Evolutionary conservation across 2,888 invertebrate species (phyloP).

Genomic region (Tipula unca): DNA sequence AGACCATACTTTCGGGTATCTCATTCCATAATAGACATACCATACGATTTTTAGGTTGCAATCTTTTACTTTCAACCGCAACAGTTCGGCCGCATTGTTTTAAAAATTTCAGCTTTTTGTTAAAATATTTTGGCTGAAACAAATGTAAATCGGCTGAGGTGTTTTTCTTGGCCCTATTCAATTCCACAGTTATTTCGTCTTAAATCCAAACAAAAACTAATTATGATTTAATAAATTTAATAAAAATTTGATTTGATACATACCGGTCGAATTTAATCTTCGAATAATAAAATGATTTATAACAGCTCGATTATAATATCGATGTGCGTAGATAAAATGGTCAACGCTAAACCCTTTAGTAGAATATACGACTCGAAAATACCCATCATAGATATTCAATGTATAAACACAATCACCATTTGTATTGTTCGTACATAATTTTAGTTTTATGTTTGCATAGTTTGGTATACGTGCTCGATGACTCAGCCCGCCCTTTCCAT

Average conservation of each 20-base stretch:
- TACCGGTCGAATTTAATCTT: background rate
- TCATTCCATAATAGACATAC: background rate
- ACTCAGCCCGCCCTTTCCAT: slow-evolving; percentile 48
- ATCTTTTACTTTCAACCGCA: background rate
- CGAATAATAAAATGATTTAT: slow-evolving; percentile 35
- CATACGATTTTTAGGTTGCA: background rate
- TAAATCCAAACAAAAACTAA: background rate
- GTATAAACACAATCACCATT: background rate
- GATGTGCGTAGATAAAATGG: slow-evolving; percentile 38
- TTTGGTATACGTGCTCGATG: slow-evolving; percentile 53
- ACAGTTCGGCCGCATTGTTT: background rate
- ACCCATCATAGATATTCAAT: background rate
- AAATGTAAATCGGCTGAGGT: background rate
- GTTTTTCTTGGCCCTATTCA: background rate
- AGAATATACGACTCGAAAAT: background rate
- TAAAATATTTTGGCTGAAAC: background rate
- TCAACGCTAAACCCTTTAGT: slow-evolving; percentile 24
- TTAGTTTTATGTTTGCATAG: slow-evolving; percentile 45
- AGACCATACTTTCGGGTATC: background rate
- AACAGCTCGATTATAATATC: slow-evolving; percentile 39
- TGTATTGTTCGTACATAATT: background rate
- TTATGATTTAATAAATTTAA: background rate
- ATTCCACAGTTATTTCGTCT: background rate
- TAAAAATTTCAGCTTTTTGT: background rate
- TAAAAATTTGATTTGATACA: background rate